A percentile compares a stretch with the other conserved stretches of the same genome.
These are phyloP conservation scores for Hipposideros larvatus DNA, from an alignment of 2,797 vertebrate species.

Conservation along the genomic window DNA sequence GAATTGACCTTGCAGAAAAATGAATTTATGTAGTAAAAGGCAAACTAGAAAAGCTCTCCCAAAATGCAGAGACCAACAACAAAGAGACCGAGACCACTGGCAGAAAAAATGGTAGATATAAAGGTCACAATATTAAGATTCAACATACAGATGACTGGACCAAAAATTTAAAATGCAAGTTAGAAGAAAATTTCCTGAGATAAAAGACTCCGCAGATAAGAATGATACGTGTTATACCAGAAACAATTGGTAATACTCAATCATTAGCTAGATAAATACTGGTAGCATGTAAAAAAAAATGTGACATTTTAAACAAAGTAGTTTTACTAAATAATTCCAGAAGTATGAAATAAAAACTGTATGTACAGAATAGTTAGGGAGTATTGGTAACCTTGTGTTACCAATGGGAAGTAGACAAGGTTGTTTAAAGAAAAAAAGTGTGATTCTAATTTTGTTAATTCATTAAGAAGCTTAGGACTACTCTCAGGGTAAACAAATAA, in stretches of 20 bases:
- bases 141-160: neutral
- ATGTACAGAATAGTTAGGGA: neutral
- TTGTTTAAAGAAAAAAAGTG: neutral
- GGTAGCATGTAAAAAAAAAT: neutral
- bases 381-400: neutral
- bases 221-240: neutral
- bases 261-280: neutral
- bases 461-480: neutral
- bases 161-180: neutral
- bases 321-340: conserved; percentile 15
- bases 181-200: neutral
- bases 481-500: neutral
- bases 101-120: neutral
- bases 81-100: neutral
- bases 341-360: neutral
- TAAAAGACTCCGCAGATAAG: neutral
- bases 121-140: neutral
- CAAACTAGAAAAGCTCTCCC: neutral
- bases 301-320: neutral
- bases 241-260: neutral
- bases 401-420: neutral
- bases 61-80: neutral
- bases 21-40: neutral
- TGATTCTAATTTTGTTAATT: conserved; percentile 15
- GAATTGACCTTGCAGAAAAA: neutral